Percentiles rank a stretch among this genome's conserved stretches.
Conservation (phyloP, 1,140 invertebrate species). For the Tribolium castaneum region DNA sequence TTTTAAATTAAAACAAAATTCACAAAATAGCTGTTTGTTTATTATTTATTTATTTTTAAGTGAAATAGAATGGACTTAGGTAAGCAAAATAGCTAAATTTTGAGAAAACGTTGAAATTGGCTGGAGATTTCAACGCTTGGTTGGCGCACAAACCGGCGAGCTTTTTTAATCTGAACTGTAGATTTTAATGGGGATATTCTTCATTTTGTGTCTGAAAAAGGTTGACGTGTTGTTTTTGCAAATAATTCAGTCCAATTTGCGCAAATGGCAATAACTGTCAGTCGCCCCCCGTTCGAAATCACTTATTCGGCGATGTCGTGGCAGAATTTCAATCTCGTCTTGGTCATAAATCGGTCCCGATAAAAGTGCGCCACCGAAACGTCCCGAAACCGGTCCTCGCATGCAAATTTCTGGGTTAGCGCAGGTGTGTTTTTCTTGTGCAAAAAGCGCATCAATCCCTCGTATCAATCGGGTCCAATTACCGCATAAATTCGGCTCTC, state of each 20-base stretch:
- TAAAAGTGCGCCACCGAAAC: not conserved
- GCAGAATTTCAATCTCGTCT: not conserved
- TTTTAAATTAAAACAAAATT: too few relatives aligned
- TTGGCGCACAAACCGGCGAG: too few relatives aligned
- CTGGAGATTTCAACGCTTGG: too few relatives aligned
- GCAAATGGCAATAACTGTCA: not conserved
- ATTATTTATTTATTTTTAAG: too few relatives aligned
- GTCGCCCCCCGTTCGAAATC: not conserved
- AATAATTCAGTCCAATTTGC: not conserved
- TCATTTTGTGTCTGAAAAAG: too few relatives aligned
- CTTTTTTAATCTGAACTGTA: too few relatives aligned
- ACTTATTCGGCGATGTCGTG: not conserved
- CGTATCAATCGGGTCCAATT: slow-evolving; percentile 16
- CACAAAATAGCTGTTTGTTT: too few relatives aligned
- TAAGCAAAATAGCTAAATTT: too few relatives aligned
- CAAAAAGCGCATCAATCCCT: slow-evolving; percentile 21
- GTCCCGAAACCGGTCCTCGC: not conserved
- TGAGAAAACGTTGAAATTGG: too few relatives aligned
- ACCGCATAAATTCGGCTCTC: slow-evolving; percentile 6
- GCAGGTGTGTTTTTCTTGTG: not conserved
- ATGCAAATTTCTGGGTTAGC: slow-evolving; percentile 31
- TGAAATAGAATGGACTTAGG: too few relatives aligned
- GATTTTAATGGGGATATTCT: too few relatives aligned
- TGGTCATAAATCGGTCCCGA: not conserved
- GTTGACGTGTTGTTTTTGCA: not conserved